These are phyloP conservation scores for Ophthalmolycus amberensis DNA, from an alignment of 2,113 vertebrate genomes.

Conservation along the genomic window DNA sequence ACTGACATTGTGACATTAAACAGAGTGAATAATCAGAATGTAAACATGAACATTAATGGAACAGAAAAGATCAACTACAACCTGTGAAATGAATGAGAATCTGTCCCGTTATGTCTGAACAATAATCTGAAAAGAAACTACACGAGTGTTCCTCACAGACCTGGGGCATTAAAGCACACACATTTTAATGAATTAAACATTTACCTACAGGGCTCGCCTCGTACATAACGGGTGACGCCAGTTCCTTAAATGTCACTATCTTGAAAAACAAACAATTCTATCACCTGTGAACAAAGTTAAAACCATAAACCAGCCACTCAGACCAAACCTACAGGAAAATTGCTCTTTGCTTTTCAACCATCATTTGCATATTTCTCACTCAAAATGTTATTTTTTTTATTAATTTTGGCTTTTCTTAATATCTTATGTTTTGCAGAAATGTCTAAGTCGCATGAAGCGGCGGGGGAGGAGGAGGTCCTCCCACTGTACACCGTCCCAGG, in stretches of 20 bases:
- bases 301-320: neutral
- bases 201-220: neutral
- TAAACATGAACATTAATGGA: conserved; percentile 1
- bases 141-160: neutral
- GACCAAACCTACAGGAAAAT: neutral
- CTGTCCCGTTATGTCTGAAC: neutral
- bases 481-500: neutral
- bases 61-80: conserved; percentile 3
- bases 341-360: neutral
- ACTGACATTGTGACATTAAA: neutral
- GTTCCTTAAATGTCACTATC: neutral
- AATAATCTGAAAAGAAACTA: neutral
- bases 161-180: neutral
- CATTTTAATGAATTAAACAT: neutral
- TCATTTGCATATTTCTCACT: neutral
- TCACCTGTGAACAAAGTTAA: neutral
- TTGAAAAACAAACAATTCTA: conserved; percentile 19
- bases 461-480: accelerated
- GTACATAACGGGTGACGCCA: neutral
- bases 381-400: neutral
- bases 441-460: accelerated
- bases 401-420: neutral
- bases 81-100: neutral
- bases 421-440: conserved; percentile 54
- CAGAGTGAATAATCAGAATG: neutral